phyloP scores from a whole-genome alignment of 2,888 invertebrate genomes.

The Napeogenes sylphis region DNA sequence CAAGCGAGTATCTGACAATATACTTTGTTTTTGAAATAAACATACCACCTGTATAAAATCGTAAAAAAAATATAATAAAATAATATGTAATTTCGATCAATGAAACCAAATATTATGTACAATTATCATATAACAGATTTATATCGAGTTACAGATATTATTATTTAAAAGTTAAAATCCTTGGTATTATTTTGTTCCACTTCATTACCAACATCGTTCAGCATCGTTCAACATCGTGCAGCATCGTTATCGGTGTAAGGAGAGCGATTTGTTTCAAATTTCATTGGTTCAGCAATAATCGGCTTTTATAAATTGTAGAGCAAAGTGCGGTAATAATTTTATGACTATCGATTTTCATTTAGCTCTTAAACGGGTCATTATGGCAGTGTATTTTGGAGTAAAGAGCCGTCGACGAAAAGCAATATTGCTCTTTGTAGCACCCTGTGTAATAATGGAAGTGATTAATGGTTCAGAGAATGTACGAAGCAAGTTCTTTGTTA shows the following conservation, averaged over 20 bases:
- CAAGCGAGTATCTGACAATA: background rate
- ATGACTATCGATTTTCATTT: constrained; percentile 68
- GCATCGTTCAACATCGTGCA: no score
- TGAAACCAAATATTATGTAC: no score
- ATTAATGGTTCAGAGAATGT: constrained; percentile 71
- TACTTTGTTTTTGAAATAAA: no score
- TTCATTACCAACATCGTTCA: background rate
- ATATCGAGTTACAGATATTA: no score
- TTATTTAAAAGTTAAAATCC: background rate
- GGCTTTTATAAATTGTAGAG: constrained; percentile 26
- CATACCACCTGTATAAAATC: no score
- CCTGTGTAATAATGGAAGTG: constrained; percentile 66
- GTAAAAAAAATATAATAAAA: no score
- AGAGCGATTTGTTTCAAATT: constrained; percentile 15
- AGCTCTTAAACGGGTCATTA: constrained; percentile 70
- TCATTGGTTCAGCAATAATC: constrained; percentile 21
- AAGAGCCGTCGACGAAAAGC: constrained; percentile 58
- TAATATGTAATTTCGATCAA: no score
- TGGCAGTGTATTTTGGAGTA: constrained; percentile 64
- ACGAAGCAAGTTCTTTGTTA: constrained; percentile 69
- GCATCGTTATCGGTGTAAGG: background rate
- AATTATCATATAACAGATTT: no score
- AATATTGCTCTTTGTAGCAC: constrained; percentile 69
- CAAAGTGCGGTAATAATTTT: constrained; percentile 37
- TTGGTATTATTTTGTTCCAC: background rate